These are phyloP conservation scores for Nansenia antarctica DNA, from an alignment of 2,113 vertebrate species.

Conservation along the genomic window DNA sequence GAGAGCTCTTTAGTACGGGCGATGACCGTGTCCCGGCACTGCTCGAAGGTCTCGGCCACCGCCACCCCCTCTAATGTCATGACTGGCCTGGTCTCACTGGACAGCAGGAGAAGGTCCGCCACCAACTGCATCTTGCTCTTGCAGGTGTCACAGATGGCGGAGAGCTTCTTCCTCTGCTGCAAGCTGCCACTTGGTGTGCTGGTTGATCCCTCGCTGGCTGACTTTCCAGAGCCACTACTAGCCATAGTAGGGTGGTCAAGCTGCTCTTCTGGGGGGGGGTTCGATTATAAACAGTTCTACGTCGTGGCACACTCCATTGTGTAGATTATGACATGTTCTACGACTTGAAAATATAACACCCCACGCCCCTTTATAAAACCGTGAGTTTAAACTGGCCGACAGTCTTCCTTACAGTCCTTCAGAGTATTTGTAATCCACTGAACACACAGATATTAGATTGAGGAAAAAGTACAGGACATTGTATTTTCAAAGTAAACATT, in stretches of 20 bases:
- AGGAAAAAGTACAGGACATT: slow-evolving; percentile 41
- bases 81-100: slow-evolving; percentile 94
- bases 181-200: slow-evolving; percentile 68
- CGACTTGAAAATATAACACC: slow-evolving; percentile 29
- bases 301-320: slow-evolving; percentile 49
- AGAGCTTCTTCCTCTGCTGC: slow-evolving; percentile 89
- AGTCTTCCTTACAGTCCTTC: slow-evolving; percentile 71
- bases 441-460: slow-evolving; percentile 22
- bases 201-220: slow-evolving; percentile 81
- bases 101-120: slow-evolving; percentile 94
- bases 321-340: slow-evolving; percentile 58
- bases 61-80: slow-evolving; percentile 81
- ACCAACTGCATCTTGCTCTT: slow-evolving; percentile 99
- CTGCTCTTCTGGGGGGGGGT: slow-evolving; percentile 35
- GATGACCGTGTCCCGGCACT: slow-evolving; percentile 96
- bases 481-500: slow-evolving; percentile 59
- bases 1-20: slow-evolving; percentile 97
- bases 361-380: slow-evolving; percentile 32
- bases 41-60: slow-evolving; percentile 91
- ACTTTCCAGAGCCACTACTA: slow-evolving; percentile 90
- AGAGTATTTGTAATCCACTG: slow-evolving; percentile 51
- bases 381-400: slow-evolving; percentile 68
- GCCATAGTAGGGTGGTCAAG: slow-evolving; percentile 81
- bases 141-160: slow-evolving; percentile 89
- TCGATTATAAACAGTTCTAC: slow-evolving; percentile 46